These are phyloP conservation scores for Peromyscus californicus DNA, from an alignment of 2,113 vertebrate genomes.

Conservation along the genomic window DNA sequence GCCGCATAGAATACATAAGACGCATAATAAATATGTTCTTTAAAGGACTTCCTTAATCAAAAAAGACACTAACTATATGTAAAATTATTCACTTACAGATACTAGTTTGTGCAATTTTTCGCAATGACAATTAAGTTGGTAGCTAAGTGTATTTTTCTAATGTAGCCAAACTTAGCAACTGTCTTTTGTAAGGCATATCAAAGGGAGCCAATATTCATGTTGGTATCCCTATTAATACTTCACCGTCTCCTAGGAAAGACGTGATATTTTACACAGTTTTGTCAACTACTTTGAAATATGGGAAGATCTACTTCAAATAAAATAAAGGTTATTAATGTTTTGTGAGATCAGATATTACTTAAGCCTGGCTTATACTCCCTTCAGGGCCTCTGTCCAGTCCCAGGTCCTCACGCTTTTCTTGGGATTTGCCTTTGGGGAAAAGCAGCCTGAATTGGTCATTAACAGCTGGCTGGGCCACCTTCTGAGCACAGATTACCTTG, in stretches of 20 bases:
- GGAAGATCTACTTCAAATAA: conserved; percentile 81
- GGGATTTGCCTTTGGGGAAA: conserved; percentile 81
- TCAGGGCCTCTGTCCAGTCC: conserved; percentile 65
- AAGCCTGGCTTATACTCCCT: conserved; percentile 82
- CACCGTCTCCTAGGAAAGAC: conserved; percentile 67
- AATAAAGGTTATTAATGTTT: conserved; percentile 67
- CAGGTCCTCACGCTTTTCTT: conserved; percentile 71
- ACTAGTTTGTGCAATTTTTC: conserved; percentile 57
- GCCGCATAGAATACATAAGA: conserved; percentile 35
- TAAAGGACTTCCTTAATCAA: conserved; percentile 78
- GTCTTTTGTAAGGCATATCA: conserved; percentile 1
- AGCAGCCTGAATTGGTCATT: conserved; percentile 79
- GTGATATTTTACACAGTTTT: conserved; percentile 54
- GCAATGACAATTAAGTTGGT: conserved; percentile 72
- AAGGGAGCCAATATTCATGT: background rate
- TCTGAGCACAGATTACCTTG: conserved; percentile 74
- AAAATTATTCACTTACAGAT: conserved; percentile 78
- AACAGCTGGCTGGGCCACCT: conserved; percentile 71
- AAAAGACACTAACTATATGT: conserved; percentile 80
- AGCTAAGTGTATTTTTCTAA: conserved; percentile 59
- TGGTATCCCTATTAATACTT: conserved; percentile 50
- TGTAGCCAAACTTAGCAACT: conserved; percentile 51
- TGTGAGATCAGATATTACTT: conserved; percentile 77
- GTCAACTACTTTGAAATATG: conserved; percentile 80
- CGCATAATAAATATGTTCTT: conserved; percentile 77